A percentile compares a stretch with the other conserved stretches of the same genome.
Evolutionary conservation across 2,888 invertebrate species (phyloP).

Genomic region (Tanypteryx hageni): DNA sequence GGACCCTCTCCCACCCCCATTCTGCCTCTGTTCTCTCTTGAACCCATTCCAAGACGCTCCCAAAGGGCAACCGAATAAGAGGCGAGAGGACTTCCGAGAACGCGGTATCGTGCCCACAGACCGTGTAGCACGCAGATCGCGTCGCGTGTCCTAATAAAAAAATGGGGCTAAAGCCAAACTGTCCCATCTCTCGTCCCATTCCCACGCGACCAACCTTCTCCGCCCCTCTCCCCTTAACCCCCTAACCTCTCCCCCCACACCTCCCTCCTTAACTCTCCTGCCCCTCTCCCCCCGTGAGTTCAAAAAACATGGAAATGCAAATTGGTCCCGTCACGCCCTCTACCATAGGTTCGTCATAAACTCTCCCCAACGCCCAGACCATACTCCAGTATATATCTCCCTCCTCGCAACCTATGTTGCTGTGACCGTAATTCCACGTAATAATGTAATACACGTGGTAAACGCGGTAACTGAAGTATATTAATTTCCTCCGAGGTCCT

Average conservation of each 20-base stretch:
- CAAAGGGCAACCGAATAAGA: too few species aligned
- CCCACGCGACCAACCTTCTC: neutral
- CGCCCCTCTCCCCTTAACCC: neutral
- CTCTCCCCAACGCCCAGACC: too few species aligned
- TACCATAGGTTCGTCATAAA: neutral
- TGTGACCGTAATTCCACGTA: too few species aligned
- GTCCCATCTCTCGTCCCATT: neutral
- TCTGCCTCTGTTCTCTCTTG: too few species aligned
- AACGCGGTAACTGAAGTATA: too few species aligned
- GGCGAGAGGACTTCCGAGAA: neutral
- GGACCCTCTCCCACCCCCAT: too few species aligned
- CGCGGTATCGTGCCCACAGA: neutral
- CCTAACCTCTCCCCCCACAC: neutral
- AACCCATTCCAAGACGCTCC: too few species aligned
- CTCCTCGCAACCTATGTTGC: too few species aligned
- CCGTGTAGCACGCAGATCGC: conserved; percentile 5
- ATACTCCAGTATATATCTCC: too few species aligned
- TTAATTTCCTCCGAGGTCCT: too few species aligned
- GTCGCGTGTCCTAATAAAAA: neutral
- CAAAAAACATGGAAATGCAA: neutral
- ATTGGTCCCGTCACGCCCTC: neutral
- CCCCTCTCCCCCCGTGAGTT: neutral
- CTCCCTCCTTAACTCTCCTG: neutral
- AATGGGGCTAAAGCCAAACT: neutral
- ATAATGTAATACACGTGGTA: too few species aligned